Evolutionary conservation across 2,113 vertebrate species (phyloP).

Genomic region (Myanophis thanlyinensis): DNA sequence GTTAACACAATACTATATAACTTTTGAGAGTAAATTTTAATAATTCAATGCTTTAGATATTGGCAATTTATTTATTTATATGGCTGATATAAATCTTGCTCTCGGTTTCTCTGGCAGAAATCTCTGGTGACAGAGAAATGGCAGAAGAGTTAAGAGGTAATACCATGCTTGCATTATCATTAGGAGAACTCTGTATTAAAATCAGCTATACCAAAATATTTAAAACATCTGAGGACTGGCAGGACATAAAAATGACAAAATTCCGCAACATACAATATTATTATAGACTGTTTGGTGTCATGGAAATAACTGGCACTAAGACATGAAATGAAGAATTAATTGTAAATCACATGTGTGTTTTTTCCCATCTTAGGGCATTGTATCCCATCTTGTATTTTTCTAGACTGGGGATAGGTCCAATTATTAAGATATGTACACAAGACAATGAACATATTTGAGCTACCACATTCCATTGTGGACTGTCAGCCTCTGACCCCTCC

Average conservation of each 20-base stretch:
- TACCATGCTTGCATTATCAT: background rate
- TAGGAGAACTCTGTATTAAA: background rate
- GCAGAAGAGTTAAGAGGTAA: background rate
- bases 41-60: background rate
- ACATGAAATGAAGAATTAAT: background rate
- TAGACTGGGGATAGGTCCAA: background rate
- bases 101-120: background rate
- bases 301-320: background rate
- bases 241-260: background rate
- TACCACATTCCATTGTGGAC: too few relatives aligned
- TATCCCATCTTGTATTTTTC: background rate
- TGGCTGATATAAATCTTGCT: background rate
- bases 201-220: background rate
- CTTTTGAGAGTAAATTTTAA: background rate
- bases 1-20: background rate
- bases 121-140: background rate
- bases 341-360: background rate
- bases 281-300: background rate
- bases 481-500: too few relatives aligned
- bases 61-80: background rate
- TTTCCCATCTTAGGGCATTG: background rate
- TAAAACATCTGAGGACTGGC: background rate
- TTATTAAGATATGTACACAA: background rate
- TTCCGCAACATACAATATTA: background rate
- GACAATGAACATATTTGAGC: background rate